These are phyloP conservation scores for Phaethornis superciliosus DNA, from an alignment of 2,113 vertebrate species.

Conservation along the genomic window DNA sequence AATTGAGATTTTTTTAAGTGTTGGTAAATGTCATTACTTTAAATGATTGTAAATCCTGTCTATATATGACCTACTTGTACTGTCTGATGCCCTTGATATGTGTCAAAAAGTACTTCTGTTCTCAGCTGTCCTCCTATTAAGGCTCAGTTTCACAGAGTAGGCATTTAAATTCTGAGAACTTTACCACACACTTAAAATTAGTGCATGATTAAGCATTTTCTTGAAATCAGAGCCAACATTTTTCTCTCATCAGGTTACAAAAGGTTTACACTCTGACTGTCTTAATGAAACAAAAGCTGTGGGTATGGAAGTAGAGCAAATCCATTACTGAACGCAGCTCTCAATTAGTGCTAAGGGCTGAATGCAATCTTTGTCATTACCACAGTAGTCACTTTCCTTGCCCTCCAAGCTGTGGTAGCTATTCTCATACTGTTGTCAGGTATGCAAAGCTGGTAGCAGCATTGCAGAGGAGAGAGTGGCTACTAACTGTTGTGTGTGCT, in stretches of 20 bases:
- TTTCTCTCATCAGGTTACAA: background rate
- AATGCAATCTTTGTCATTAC: background rate
- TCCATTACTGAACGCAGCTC: background rate
- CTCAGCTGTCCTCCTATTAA: background rate
- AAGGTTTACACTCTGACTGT: background rate
- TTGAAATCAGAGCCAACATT: background rate
- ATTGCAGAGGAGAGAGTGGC: background rate
- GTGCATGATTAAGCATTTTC: background rate
- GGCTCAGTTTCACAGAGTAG: background rate
- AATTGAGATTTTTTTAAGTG: background rate
- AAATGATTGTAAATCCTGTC: background rate
- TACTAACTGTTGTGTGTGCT: background rate
- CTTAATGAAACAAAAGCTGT: constrained; percentile 8
- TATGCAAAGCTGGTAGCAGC: background rate
- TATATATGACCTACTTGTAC: background rate
- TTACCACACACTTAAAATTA: background rate
- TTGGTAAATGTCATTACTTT: background rate
- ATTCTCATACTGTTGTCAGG: background rate
- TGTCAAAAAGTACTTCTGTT: background rate
- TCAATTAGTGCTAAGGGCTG: background rate
- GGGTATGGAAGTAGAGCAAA: background rate
- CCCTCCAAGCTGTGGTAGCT: background rate
- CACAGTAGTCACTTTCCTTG: fast-evolving
- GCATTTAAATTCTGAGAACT: background rate
- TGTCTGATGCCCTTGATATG: background rate